These are phyloP conservation scores for Gymnocheta viridis DNA, from an alignment of 2,888 invertebrate genomes.

Conservation along the genomic window DNA sequence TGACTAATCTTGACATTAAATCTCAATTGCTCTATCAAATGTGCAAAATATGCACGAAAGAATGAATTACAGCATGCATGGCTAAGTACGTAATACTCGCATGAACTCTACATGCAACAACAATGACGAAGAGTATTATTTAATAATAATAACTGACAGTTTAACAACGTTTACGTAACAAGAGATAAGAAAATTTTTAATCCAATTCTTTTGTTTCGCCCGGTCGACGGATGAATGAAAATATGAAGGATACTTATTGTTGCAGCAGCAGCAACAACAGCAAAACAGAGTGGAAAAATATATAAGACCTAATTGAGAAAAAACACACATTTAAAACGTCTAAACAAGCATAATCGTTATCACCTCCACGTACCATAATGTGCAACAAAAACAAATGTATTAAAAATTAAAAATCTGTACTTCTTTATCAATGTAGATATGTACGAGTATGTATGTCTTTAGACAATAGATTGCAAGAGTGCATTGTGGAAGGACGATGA, in stretches of 20 bases:
- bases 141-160: constrained; percentile 69
- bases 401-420: constrained; percentile 2
- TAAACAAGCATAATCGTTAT: constrained; percentile 73
- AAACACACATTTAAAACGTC: constrained; percentile 61
- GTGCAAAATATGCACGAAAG: constrained; percentile 52
- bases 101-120: constrained; percentile 38
- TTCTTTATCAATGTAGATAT: neutral
- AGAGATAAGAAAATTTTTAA: constrained; percentile 67
- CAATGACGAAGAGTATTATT: constrained; percentile 53
- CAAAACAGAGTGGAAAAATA: constrained; percentile 7
- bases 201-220: constrained; percentile 71
- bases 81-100: constrained; percentile 30
- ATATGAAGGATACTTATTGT: constrained; percentile 24
- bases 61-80: constrained; percentile 51
- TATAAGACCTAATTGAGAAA: constrained; percentile 65
- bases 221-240: constrained; percentile 5
- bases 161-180: constrained; percentile 68
- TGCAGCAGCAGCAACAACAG: constrained; percentile 15
- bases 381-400: neutral
- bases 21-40: constrained; percentile 53
- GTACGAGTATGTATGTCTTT: too few species aligned
- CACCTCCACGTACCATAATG: constrained; percentile 73
- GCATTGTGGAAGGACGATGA: constrained; percentile 25
- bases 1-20: constrained; percentile 62
- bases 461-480: constrained; percentile 28